Evolutionary conservation across 1,140 invertebrate species (phyloP), one percentile per base, ranked within the genome.

Genomic region (Cotesia chilonis): DNA sequence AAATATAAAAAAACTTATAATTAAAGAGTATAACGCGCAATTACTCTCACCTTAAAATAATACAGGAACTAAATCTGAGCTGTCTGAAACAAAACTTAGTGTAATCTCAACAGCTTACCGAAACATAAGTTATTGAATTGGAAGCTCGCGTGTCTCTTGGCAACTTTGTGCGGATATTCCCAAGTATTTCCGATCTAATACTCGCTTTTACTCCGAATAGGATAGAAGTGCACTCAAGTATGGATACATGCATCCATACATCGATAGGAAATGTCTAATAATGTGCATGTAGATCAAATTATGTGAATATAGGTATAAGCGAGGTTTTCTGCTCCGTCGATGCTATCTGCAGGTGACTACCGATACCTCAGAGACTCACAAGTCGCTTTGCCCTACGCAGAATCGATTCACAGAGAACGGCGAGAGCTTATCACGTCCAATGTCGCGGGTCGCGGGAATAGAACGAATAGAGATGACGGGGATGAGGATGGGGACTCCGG

Each of bases 281-380:
- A 28, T 28, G 28, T 28, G 28, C 28, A 28, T 28, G 28, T 28
- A 28, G 28, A 28, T 28, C 28, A 28, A 28, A 28, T 28, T 60
- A 17, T 20, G 17, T 60, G 3, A n/a, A 4, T 12, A 63, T 68
- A 37, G 37, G 47, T 37, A 28, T 28, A 28, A 28, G 3, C 28
- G 28, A 28, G 28, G 63, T 65, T 65, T 38, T 64, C 61, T 52
- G 55, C 51, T 20, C 38, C 9, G 51, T 52, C 52, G 71, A 72
- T 72, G 57, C 68, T 72, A 72, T 72, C 71, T 64, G 65, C 65
- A 72, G 71, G 65, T 71, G 71, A 60, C 71, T 67, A 68, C 38
- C 57, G 71, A 68, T 72, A 72, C 38, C 37, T 67, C 63, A 35
- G 70, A 71, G 41, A 54, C 55, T 61, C 14, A 38, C 38, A 54